Base-by-base conservation (phyloP, 2,888 invertebrate genomes). In the Platycheirus albimanus region DNA sequence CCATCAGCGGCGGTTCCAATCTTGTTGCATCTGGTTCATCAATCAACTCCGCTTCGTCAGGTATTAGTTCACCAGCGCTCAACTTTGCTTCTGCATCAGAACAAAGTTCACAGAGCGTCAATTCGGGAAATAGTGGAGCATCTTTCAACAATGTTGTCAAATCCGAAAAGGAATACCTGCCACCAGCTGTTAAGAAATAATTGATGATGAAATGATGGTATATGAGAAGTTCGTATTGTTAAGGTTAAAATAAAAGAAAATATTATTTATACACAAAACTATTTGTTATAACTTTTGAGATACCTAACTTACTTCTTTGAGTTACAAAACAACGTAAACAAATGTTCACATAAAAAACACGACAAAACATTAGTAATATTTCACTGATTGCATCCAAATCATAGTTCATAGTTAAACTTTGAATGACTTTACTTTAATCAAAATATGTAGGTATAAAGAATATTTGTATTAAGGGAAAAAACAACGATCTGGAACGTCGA, bases 21-120 rank as follows among this genome's bases (percentile, higher is more conserved):
- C 30, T 61, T 13, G 5, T 56, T 5, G 8, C 24, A 56, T 38
- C 56, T 24, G 52, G 33, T 11, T 41, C 56, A 13, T 24, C 13
- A 0, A 15, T 38, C 24, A 38, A 24, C 15, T 56, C 56, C 1
- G 19, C 17, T 8, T 7, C 30, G 17, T 15, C 51, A 11, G 15
- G 30, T 51, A 30, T 51, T 19, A 36, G 19, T n/a, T n/a, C 19
- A 0, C 19, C 36, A 36, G 36, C 5, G 33, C 17, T 74, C 5
- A 72, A 61, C 33, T 45, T 47, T 15, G 64, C 66, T 19, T 78
- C 78, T 45, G 11, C 58, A 1, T 5, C 71, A 19, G 56, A 58
- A 8, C 33, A 41, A 41, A 33, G 6, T 61, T 47, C 17, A 20
- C 38, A 17, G 15, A 13, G n/a, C 6, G 13, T 63, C 2, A 3